Evolutionary conservation across 2,797 vertebrate genomes (phyloP), one percentile per base, ranked within the genome.

Genomic region (Chloroceryle inda): DNA sequence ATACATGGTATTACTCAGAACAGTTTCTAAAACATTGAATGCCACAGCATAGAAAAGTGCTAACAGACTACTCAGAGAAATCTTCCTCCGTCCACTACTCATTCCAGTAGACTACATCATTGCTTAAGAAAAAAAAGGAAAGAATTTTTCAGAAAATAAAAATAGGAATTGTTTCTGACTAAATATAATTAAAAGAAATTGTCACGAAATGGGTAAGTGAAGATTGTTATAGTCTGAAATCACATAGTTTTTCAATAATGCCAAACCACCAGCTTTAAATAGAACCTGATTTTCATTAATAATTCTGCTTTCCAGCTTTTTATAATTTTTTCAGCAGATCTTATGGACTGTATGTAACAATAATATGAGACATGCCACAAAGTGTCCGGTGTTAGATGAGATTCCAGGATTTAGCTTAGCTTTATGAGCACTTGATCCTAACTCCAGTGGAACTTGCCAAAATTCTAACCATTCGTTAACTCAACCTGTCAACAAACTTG

Each of bases 401-500:
- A 97, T 97, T 97, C 89, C 92, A 96, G 90, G 84, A 96, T 93
- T 97, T 75, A 86, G 22, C 71, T 83, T 88, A 69, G 19, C 79
- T 97, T 97, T 95, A 94, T 74, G 89, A 96, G 84, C 38, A 92
- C 73, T 83, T 85, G 75, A 94, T 98, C 92, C 88, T 95, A 90
- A 94, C 44, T 96, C 59, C 91, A 95, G 91, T 20, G 40, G 89
- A 85, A 96, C 90, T 89, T 93, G 89, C 95, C 95, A 97, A 97
- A 96, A 78, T 73, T 82, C 73, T 95, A 97, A 93, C 85, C 71
- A 94, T 96, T 97, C 95, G 95, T 98, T 97, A 97, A 97, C 78
- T 95, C 69, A 69, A 87, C n/a, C 92, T 96, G 97, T 97, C 96
- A 95, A 96, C 94, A 97, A 96, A 96, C 93, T 91, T 88, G 77